Evolutionary conservation across 2,113 vertebrate species (phyloP).

Genomic region (Actenoides lindsayi): DNA sequence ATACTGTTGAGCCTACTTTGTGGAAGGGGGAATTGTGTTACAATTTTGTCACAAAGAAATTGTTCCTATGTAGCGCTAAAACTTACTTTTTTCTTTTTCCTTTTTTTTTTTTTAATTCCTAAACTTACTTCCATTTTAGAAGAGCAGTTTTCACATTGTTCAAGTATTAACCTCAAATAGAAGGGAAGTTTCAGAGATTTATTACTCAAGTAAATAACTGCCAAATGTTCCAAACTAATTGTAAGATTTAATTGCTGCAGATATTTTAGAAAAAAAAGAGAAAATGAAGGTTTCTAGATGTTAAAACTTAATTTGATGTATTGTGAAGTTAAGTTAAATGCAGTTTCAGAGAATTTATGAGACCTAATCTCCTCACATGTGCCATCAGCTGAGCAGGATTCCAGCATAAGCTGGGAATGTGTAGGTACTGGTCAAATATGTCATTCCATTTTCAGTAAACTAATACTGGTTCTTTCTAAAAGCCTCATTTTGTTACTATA

Average conservation of each 20-base stretch:
- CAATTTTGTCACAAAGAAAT: not conserved
- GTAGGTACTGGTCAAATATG: not conserved
- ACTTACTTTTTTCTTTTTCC: not conserved
- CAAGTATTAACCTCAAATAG: not conserved
- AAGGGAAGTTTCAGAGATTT: not conserved
- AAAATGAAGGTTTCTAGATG: not conserved
- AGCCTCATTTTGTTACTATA: not conserved
- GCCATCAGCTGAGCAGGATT: not conserved
- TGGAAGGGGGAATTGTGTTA: not conserved
- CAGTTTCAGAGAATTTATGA: not conserved
- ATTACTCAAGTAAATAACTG: not conserved
- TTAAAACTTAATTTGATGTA: not conserved
- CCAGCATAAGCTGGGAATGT: not conserved
- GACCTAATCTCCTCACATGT: not conserved
- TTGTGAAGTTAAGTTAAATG: not conserved
- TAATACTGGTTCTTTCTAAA: not conserved
- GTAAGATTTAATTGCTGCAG: not conserved
- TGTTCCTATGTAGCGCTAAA: not conserved
- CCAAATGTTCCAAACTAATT: not conserved
- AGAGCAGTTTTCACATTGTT: not conserved
- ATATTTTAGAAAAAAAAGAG: not conserved
- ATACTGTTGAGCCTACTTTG: not conserved
- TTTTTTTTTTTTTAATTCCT: rapidly evolving
- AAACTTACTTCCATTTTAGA: not conserved
- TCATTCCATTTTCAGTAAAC: slow-evolving; percentile 39